Percentiles rank a stretch among this genome's conserved stretches.
Conservation (phyloP, 1,140 invertebrate species). For the Drosophila pseudoananassae region DNA sequence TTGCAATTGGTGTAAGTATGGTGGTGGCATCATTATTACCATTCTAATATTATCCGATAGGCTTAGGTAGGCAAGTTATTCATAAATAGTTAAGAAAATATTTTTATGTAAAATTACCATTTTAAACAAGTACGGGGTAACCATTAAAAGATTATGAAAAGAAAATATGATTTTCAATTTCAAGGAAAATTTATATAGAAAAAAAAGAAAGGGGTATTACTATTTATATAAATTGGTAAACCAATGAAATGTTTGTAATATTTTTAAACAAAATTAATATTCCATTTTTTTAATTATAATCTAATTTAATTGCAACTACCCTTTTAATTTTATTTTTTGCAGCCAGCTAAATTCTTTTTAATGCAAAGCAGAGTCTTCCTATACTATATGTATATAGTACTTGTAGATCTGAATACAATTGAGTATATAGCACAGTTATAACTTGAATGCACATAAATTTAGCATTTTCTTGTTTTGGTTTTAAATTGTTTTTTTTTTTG, state of each 20-base stretch:
- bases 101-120: too few species aligned
- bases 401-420: constrained; percentile 62
- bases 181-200: too few species aligned
- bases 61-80: too few species aligned
- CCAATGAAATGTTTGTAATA: too few species aligned
- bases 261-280: too few species aligned
- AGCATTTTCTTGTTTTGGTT: constrained; percentile 27
- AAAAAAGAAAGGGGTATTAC: too few species aligned
- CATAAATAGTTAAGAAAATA: too few species aligned
- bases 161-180: too few species aligned
- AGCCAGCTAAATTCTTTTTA: constrained; percentile 34
- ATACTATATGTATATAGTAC: constrained; percentile 34
- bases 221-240: too few species aligned
- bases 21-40: not conserved
- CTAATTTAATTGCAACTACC: not conserved
- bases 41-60: too few species aligned
- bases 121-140: not conserved
- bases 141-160: too few species aligned
- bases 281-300: too few species aligned
- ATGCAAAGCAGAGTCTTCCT: constrained; percentile 52
- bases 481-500: constrained; percentile 6
- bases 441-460: constrained; percentile 58
- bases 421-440: constrained; percentile 77
- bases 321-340: constrained; percentile 2
- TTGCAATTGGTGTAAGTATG: not conserved